Conservation (phyloP, 2,888 invertebrate genomes). For the Dioctria linearis region DNA sequence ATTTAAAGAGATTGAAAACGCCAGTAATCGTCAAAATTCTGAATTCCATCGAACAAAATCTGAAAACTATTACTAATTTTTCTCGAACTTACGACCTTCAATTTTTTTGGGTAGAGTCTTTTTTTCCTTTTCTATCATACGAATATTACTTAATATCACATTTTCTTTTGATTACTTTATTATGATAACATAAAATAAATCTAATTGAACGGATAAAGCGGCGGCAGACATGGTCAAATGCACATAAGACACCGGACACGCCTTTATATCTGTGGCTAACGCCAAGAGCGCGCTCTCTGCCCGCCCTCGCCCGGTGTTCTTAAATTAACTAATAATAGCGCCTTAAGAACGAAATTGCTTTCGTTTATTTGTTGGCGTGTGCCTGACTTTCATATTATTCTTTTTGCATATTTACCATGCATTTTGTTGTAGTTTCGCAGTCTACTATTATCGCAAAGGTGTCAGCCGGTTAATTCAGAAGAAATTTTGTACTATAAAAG, state of each 20-base stretch:
- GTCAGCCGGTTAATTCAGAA: constrained; percentile 6
- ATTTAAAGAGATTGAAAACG: too few species aligned
- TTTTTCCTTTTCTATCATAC: too few species aligned
- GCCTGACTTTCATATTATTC: neutral
- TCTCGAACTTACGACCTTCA: too few species aligned
- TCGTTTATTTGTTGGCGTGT: constrained; percentile 16
- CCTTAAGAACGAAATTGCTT: constrained; percentile 38
- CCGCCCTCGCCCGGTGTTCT: constrained; percentile 4
- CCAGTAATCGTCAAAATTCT: too few species aligned
- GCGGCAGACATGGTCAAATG: constrained; percentile 12
- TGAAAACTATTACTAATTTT: too few species aligned
- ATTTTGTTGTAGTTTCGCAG: constrained; percentile 35
- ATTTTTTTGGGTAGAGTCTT: too few species aligned
- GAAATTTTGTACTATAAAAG: constrained; percentile 47
- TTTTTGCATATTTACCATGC: neutral
- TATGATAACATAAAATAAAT: constrained; percentile 25
- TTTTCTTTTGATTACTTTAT: neutral
- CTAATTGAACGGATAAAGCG: constrained; percentile 22
- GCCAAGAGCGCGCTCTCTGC: neutral
- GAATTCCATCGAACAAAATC: too few species aligned
- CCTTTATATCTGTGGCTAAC: neutral
- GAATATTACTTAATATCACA: too few species aligned
- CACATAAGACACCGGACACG: constrained; percentile 22
- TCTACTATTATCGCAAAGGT: constrained; percentile 19
- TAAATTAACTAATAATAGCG: neutral